A percentile compares a stretch with the other conserved stretches of the same genome.
These are phyloP conservation scores for Eurois occulta DNA, from an alignment of 2,888 invertebrate species.

Conservation along the genomic window DNA sequence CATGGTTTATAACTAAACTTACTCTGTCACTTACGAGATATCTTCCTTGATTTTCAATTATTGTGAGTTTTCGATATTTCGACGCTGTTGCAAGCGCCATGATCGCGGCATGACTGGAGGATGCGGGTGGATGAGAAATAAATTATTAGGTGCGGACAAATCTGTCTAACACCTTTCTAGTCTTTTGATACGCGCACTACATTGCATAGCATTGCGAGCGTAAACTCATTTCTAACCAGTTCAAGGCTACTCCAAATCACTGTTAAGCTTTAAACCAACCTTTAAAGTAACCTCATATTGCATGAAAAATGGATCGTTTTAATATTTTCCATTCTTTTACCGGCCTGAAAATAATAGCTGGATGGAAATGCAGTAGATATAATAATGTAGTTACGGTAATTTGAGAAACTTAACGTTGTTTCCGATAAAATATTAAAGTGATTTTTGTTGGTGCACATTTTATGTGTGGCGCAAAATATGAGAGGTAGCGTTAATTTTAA, in stretches of 20 bases:
- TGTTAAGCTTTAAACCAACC: constrained; percentile 16
- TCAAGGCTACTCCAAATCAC: not conserved
- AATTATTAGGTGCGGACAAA: not conserved
- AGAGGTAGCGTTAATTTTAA: constrained; percentile 22
- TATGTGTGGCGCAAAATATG: constrained; percentile 25
- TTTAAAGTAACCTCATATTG: constrained; percentile 8
- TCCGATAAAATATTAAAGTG: constrained; percentile 74
- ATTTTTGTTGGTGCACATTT: constrained; percentile 71
- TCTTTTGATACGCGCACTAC: not conserved
- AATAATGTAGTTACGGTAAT: constrained; percentile 65
- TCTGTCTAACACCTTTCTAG: not conserved
- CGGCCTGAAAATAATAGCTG: constrained; percentile 46
- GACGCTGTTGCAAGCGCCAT: not conserved
- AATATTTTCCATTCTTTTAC: constrained; percentile 51
- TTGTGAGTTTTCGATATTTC: too few relatives aligned
- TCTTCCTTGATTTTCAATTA: too few relatives aligned
- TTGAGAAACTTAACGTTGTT: constrained; percentile 67
- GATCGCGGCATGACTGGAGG: not conserved
- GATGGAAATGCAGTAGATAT: constrained; percentile 43
- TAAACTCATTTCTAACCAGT: not conserved
- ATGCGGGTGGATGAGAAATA: not conserved
- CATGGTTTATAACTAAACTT: too few relatives aligned
- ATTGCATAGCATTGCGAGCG: not conserved
- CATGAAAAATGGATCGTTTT: constrained; percentile 37
- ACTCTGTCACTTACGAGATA: too few relatives aligned